Conservation (phyloP, 1,140 invertebrate genomes). For the Zaprionus lachaisei region DNA sequence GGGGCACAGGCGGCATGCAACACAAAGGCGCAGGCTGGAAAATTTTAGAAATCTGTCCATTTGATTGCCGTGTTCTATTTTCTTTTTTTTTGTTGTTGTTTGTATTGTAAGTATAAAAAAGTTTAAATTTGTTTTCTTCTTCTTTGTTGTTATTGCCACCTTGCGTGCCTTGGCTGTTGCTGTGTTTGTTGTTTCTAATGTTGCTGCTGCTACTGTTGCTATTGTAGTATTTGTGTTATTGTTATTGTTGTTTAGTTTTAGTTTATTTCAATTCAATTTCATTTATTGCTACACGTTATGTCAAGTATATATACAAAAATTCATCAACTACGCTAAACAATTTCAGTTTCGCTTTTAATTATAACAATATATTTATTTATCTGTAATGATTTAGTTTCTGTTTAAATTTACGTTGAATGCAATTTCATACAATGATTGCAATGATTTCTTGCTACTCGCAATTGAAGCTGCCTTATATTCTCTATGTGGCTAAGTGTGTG, state of each 20-base stretch:
- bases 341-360: slow-evolving; percentile 70
- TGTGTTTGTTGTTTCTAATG: slow-evolving; percentile 13
- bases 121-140: slow-evolving; percentile 47
- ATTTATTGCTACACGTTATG: slow-evolving; percentile 76
- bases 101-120: slow-evolving; percentile 54
- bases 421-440: slow-evolving; percentile 79
- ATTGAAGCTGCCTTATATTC: slow-evolving; percentile 49
- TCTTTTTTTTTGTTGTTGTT: slow-evolving; percentile 7
- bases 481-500: slow-evolving; percentile 38
- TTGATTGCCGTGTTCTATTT: slow-evolving; percentile 64
- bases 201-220: slow-evolving; percentile 15
- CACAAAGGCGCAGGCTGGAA: slow-evolving; percentile 64
- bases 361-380: slow-evolving; percentile 77
- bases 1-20: slow-evolving; percentile 4
- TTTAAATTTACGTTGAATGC: slow-evolving; percentile 69
- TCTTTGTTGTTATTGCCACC: slow-evolving; percentile 38
- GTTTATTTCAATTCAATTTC: slow-evolving; percentile 68
- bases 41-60: slow-evolving; percentile 77
- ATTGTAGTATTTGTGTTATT: slow-evolving; percentile 26
- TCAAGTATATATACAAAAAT: slow-evolving; percentile 80
- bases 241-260: slow-evolving; percentile 37
- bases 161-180: slow-evolving; percentile 44
- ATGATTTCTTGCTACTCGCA: slow-evolving; percentile 46
- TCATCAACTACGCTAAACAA: slow-evolving; percentile 81
- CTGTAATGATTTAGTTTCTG: slow-evolving; percentile 59